Percentiles rank a stretch among this genome's conserved stretches.
phyloP scores from a whole-genome alignment of 1,140 invertebrate species.

The Brachionus rotundiformis region DNA sequence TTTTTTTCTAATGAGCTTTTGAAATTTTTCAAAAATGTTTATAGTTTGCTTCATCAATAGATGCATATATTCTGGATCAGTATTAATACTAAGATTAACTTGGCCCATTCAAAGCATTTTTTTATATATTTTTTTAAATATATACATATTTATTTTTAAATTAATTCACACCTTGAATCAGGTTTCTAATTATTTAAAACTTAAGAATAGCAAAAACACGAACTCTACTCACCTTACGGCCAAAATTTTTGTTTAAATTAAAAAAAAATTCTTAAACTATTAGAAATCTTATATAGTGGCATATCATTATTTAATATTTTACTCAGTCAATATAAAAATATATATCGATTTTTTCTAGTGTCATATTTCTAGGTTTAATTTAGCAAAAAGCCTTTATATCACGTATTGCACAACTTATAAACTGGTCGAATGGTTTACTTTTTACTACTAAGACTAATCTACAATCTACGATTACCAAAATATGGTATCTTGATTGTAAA shows the following conservation, averaged over 20 bases:
- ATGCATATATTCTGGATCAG: background rate
- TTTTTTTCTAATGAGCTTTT: slow-evolving; percentile 9
- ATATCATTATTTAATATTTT: background rate
- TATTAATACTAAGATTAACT: background rate
- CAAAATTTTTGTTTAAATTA: background rate
- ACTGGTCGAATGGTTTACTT: background rate
- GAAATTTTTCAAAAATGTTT: background rate
- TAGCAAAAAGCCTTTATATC: background rate
- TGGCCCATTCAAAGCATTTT: background rate
- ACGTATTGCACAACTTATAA: background rate
- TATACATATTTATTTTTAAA: no score
- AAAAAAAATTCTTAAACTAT: background rate
- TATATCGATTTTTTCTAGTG: background rate
- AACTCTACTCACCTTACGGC: background rate
- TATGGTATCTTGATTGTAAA: background rate
- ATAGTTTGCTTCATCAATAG: background rate
- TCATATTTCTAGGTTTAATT: background rate
- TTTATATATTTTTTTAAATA: background rate
- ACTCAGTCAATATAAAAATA: background rate
- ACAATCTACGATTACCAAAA: background rate
- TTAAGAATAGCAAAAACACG: background rate
- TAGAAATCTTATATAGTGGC: background rate
- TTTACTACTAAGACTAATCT: background rate
- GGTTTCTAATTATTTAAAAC: background rate
- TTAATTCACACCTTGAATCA: background rate